Base-by-base conservation (phyloP, 1,140 invertebrate species). In the Yoshiicerus persimilis region DNA sequence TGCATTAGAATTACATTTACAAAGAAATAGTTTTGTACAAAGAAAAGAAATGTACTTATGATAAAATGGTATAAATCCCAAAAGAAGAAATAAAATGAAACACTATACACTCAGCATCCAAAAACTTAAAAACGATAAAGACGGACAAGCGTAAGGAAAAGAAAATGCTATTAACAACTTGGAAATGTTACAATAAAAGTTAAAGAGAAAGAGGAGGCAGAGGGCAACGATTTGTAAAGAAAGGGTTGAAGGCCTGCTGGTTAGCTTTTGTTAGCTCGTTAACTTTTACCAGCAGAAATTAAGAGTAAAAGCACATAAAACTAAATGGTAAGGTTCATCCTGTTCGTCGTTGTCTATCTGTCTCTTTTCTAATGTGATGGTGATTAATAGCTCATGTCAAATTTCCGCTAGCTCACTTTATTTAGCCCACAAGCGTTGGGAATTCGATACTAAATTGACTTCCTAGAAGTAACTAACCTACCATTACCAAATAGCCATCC, bases 361-460 rank as follows among this genome's bases (percentile, higher is more conserved):
- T 32, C 32, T 80, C 30, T 34, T 32, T 80, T 38, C 32, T 5
- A 38, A 80, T n/a, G 75, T 38, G 75, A 80, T 80, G 32, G 30
- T 80, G 75, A 80, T 80, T 80, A 80, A 80, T 80, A 80, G 75
- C 75, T 80, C 75, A 36, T 80, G 75, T 80, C 75, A 80, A 80
- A 80, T 80, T 30, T 70, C 66, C 66, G 66, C 25, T 16, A 70
- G 25, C 30, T 27, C 30, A 30, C 66, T 70, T 30, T 70, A 70
- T 70, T 70, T 70, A 10, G 75, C 16, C 23, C 34, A 36, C 30
- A 20, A 23, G 34, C 32, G 16, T 20, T 38, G 75, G 34, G 75
- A 80, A 80, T 80, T 34, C 75, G 32, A 80, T 80, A 38, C 75
- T 23, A 38, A 38, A 80, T 80, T 80, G 32, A 80, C 75, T 80